Evolutionary conservation across 2,888 invertebrate genomes (phyloP).

Genomic region (Omphaloscelis lunosa): DNA sequence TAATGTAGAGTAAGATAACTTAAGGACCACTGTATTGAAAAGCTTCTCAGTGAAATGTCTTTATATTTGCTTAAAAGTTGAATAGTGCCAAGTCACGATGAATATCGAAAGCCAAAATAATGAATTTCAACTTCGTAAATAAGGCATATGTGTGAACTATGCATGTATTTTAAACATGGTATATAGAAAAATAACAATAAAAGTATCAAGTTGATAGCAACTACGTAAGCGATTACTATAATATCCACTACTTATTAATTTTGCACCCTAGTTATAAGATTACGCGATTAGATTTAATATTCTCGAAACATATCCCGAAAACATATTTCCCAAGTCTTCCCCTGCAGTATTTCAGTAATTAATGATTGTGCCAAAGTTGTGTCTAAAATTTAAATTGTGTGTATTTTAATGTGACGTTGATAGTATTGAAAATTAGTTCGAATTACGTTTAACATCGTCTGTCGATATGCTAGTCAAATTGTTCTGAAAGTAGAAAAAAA

Average conservation of each 20-base stretch:
- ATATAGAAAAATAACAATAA: conserved; percentile 63
- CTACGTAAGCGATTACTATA: conserved; percentile 73
- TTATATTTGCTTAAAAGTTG: conserved; percentile 73
- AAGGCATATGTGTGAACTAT: conserved; percentile 58
- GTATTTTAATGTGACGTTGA: conserved; percentile 74
- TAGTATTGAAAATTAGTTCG: conserved; percentile 73
- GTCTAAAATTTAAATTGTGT: conserved; percentile 72
- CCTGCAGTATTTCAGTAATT: conserved; percentile 87
- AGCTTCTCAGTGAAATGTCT: conserved; percentile 79
- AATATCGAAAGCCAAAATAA: conserved; percentile 85
- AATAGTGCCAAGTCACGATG: conserved; percentile 82
- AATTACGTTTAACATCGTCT: conserved; percentile 77
- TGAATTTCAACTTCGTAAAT: conserved; percentile 62
- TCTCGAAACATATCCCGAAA: conserved; percentile 86
- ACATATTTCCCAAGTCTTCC: conserved; percentile 88
- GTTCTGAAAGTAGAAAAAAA: conserved; percentile 83
- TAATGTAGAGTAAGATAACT: conserved; percentile 84
- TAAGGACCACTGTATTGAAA: conserved; percentile 85
- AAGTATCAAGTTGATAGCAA: conserved; percentile 68
- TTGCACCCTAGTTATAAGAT: conserved; percentile 88
- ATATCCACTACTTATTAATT: conserved; percentile 84
- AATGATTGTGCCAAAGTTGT: conserved; percentile 89
- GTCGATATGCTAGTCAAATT: conserved; percentile 88
- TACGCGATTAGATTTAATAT: conserved; percentile 80
- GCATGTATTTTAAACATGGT: conserved; percentile 54